Evolutionary conservation across 2,797 vertebrate species (phyloP).

Genomic region (Catharus ustulatus): DNA sequence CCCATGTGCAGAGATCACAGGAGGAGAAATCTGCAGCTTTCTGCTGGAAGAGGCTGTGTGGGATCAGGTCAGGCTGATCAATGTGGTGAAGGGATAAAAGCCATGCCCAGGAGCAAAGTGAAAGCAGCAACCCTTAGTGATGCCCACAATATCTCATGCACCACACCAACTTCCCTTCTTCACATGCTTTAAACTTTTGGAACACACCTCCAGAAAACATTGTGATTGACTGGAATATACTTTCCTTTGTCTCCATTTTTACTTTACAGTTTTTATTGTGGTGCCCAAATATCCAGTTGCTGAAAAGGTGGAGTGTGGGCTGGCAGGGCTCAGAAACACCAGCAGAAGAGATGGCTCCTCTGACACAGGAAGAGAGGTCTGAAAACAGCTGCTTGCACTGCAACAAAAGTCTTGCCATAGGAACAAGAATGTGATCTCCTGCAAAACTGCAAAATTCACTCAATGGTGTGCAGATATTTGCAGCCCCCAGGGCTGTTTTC

Average conservation of each 20-base stretch:
- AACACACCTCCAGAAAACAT: neutral
- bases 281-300: neutral
- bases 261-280: neutral
- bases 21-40: neutral
- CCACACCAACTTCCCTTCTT: fast-evolving
- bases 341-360: neutral
- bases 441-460: neutral
- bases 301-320: neutral
- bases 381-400: neutral
- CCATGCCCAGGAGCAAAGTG: neutral
- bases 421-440: neutral
- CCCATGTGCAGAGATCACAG: fast-evolving
- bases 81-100: neutral
- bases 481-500: neutral
- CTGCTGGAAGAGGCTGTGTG: neutral
- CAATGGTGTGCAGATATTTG: neutral
- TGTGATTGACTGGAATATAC: neutral
- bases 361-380: neutral
- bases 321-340: neutral
- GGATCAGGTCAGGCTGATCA: neutral
- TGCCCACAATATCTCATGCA: too few relatives aligned
- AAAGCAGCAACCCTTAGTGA: neutral
- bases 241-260: neutral
- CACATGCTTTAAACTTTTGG: neutral
- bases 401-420: neutral